Evolutionary conservation across 2,888 invertebrate genomes (phyloP).

Genomic region (Tortrix viridana): DNA sequence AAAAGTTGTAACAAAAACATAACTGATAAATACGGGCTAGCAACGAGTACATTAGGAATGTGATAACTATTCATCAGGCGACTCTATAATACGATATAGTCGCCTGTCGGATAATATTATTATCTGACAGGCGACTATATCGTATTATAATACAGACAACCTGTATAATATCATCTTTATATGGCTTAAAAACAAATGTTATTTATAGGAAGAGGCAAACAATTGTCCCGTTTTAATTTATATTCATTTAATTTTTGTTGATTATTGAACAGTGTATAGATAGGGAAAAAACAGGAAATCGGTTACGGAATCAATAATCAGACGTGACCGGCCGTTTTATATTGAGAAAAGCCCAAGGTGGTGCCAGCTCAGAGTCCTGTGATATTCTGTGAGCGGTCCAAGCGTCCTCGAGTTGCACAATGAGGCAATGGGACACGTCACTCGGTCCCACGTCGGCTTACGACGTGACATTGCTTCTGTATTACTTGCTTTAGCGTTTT

Average conservation of each 20-base stretch:
- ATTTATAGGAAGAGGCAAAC: not conserved
- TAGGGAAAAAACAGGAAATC: slow-evolving; percentile 21
- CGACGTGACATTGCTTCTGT: slow-evolving; percentile 70
- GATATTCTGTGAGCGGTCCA: slow-evolving; percentile 52
- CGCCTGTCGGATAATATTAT: no score
- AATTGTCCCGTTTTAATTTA: not conserved
- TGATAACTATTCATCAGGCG: no score
- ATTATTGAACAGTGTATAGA: slow-evolving; percentile 3
- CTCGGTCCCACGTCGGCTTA: slow-evolving; percentile 52
- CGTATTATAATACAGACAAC: no score
- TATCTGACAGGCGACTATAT: no score
- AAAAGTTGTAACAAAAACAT: no score
- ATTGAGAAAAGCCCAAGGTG: slow-evolving; percentile 43
- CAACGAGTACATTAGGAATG: no score
- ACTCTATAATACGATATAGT: no score
- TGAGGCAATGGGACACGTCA: slow-evolving; percentile 57
- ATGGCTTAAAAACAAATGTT: no score
- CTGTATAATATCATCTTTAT: no score
- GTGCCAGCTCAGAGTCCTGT: slow-evolving; percentile 53
- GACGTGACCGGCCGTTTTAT: slow-evolving; percentile 12
- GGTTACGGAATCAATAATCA: slow-evolving; percentile 8
- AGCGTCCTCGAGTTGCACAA: slow-evolving; percentile 38
- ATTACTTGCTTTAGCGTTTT: slow-evolving; percentile 68
- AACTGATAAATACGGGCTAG: no score
- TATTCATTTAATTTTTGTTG: not conserved